Percentiles rank a stretch among this genome's conserved stretches.
Evolutionary conservation across 2,113 vertebrate species (phyloP).

Genomic region (Gymnarchus niloticus): DNA sequence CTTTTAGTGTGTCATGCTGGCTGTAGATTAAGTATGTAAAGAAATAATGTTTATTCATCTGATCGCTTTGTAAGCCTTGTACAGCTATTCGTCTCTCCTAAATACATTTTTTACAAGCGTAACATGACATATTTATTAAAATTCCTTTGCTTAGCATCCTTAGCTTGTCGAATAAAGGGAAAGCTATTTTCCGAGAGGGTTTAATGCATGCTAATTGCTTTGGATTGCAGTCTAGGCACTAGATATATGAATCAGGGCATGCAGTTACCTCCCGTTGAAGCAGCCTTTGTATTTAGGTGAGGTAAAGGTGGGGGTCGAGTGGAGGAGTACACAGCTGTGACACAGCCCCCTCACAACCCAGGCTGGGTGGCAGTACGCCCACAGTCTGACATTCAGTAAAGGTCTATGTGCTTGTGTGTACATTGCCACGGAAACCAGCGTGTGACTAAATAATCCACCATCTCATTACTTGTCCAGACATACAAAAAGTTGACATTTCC

Average conservation of each 20-base stretch:
- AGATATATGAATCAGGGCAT: neutral
- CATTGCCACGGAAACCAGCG: neutral
- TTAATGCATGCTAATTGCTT: slow-evolving; percentile 14
- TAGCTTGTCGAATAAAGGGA: neutral
- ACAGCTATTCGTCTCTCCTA: neutral
- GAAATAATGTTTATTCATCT: neutral
- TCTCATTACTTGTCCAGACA: neutral
- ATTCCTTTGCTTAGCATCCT: neutral
- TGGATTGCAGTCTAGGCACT: slow-evolving; percentile 10
- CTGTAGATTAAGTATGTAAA: slow-evolving; percentile 9
- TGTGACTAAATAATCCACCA: neutral
- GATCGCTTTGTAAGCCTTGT: neutral
- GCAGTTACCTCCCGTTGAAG: neutral
- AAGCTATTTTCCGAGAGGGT: slow-evolving; percentile 18
- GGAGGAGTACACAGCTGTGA: neutral
- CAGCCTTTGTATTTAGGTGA: neutral
- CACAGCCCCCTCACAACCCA: neutral
- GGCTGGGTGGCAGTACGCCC: neutral
- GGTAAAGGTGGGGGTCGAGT: neutral
- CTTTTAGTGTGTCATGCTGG: neutral
- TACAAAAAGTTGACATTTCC: slow-evolving; percentile 1
- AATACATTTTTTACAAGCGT: slow-evolving; percentile 19
- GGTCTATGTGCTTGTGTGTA: neutral
- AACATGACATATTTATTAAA: slow-evolving; percentile 26
- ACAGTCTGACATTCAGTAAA: slow-evolving; percentile 21